These are phyloP conservation scores for Microcebus tavaratra DNA, from an alignment of 2,113 vertebrate species.

Conservation along the genomic window DNA sequence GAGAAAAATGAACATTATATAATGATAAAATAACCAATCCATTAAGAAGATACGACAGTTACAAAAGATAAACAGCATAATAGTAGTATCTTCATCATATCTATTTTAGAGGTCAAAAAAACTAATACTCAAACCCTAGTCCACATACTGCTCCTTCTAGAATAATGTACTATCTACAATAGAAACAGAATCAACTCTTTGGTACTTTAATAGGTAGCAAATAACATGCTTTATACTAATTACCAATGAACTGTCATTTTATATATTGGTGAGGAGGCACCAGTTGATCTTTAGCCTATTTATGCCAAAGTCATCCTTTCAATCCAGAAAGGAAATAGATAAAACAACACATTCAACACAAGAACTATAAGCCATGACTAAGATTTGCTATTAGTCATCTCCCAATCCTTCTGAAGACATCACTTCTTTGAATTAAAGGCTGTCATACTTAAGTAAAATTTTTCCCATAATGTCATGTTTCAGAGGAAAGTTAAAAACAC, in stretches of 20 bases:
- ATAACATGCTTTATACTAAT: background rate
- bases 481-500: slow-evolving; percentile 6
- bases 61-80: background rate
- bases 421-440: background rate
- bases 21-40: background rate
- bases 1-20: background rate
- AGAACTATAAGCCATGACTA: background rate
- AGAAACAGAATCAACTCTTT: background rate
- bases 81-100: background rate
- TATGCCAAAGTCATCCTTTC: background rate
- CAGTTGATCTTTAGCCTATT: background rate
- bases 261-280: background rate
- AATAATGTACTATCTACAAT: background rate
- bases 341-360: background rate
- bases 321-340: background rate
- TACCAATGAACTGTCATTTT: background rate
- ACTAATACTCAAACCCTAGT: background rate
- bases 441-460: background rate
- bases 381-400: background rate
- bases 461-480: slow-evolving; percentile 16
- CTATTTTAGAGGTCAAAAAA: background rate
- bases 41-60: background rate
- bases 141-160: background rate
- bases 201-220: background rate
- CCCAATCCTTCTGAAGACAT: background rate